phyloP scores from a whole-genome alignment of 2,888 invertebrate species.

The Caenorhabditis sinica region DNA sequence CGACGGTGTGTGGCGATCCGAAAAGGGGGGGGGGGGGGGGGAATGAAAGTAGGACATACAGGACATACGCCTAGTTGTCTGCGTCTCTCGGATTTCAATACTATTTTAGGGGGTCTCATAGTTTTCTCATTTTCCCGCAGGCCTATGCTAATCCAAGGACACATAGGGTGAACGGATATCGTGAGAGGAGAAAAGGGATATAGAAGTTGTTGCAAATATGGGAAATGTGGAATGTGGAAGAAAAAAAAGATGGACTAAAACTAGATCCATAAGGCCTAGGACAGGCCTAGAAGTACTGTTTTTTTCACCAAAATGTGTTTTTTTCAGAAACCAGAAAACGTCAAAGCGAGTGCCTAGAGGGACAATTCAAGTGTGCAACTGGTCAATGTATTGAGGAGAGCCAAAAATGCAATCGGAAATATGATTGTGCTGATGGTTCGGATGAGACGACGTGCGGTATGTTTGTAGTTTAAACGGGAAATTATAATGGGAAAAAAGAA shows the following conservation, averaged over 20 bases:
- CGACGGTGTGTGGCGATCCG: not conserved
- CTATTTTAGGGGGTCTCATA: not conserved
- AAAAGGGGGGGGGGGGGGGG: not conserved
- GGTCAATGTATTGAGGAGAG: slow-evolving; percentile 91
- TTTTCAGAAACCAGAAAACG: slow-evolving; percentile 80
- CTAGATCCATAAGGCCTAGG: too few species aligned
- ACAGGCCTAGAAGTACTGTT: too few species aligned
- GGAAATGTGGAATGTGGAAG: too few species aligned
- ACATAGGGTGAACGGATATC: not conserved
- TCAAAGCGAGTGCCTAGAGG: slow-evolving; percentile 69
- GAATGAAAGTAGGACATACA: slow-evolving; percentile 47
- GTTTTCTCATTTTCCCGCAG: not conserved
- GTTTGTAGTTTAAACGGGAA: slow-evolving; percentile 14
- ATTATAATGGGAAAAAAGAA: slow-evolving; percentile 7
- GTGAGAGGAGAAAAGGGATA: not conserved
- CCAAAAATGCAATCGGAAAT: slow-evolving; percentile 88
- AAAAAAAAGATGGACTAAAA: too few species aligned
- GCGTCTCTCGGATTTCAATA: too few species aligned
- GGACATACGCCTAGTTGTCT: not conserved
- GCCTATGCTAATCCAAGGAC: slow-evolving; percentile 41
- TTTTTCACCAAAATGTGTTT: slow-evolving; percentile 15
- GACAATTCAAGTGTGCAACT: slow-evolving; percentile 70
- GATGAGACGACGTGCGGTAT: slow-evolving; percentile 81
- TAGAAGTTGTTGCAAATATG: slow-evolving; percentile 8
- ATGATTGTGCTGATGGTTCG: slow-evolving; percentile 83